Evolutionary conservation across 2,113 vertebrate species (phyloP), one percentile per base, ranked within the genome.

Genomic region (Neogobius melanostomus): DNA sequence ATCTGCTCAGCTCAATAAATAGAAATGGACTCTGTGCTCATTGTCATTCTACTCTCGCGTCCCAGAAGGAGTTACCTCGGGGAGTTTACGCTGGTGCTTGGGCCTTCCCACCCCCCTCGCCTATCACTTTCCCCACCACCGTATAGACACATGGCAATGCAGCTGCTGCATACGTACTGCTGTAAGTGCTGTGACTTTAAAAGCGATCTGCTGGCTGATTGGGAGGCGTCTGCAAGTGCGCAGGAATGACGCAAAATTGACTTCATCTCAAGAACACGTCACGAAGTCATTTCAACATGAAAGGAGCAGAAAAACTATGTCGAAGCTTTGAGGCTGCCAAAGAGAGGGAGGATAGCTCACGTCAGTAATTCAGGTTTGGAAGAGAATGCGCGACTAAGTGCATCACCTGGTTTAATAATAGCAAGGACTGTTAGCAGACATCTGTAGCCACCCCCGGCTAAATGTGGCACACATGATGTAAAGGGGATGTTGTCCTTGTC

Each of bases 211-310:
- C 45, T 56, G 79, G 73, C 71, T 86, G 86, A 90, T 83, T 90
- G 90, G 84, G 79, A 83, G 88, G 76, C 85, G 88, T 87, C 73
- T 84, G 88, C 91, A 83, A 92, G 92, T 93, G 90, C 92, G 92
- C 92, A 93, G 89, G 88, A 91, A 90, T 93, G 93, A 93, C 92
- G 92, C 92, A 93, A 85, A 81, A 81, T 87, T 89, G 84, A 93
- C 90, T 91, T 91, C 89, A 89, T 87, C 90, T 80, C 79, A 60
- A 78, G 52, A 88, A 71, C 85, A 87, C 92, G 91, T 94, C 93
- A 94, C 89, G 84, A 91, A 89, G 84, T 87, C 75, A 87, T 88
- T 87, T 86, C 74, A 76, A 70, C 64, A 76, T 74, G 61, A 62
- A 62, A 84, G 36, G 64, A 72, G 50, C 8, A 10, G 47, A 16